These are phyloP conservation scores for Remorina albescens DNA, from an alignment of 2,797 vertebrate species.

Conservation along the genomic window DNA sequence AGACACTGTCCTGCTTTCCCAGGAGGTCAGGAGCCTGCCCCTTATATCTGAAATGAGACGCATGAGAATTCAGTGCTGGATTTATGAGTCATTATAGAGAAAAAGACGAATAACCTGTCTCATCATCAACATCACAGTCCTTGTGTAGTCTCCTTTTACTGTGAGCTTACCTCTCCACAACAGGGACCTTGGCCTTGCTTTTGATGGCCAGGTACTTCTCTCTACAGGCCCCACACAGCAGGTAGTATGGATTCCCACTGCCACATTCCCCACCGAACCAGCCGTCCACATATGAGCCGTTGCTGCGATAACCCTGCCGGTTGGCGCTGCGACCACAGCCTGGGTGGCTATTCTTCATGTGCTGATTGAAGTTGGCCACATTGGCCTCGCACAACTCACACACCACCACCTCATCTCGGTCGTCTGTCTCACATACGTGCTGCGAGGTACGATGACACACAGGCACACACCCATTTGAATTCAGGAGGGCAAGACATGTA, in stretches of 20 bases:
- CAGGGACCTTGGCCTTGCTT: constrained; percentile 90
- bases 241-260: constrained; percentile 97
- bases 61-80: background rate
- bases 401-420: constrained; percentile 95
- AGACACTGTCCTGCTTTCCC: constrained; percentile 98
- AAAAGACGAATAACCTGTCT: too few relatives aligned
- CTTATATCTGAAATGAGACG: constrained; percentile 88
- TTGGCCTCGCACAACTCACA: constrained; percentile 97
- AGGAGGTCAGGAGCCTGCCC: constrained; percentile 97
- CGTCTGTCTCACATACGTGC: constrained; percentile 98
- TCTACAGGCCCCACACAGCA: constrained; percentile 93
- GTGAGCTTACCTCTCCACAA: constrained; percentile 90
- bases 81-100: too few relatives aligned
- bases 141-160: too few relatives aligned
- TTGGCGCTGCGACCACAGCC: constrained; percentile 97
- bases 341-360: constrained; percentile 98
- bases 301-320: constrained; percentile 97
- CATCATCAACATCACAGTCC: background rate
- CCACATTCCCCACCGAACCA: constrained; percentile 99
- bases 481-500: constrained; percentile 2
- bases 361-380: constrained; percentile 96
- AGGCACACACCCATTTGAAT: constrained; percentile 3
- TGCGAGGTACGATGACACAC: constrained; percentile 65
- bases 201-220: constrained; percentile 95
- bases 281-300: constrained; percentile 97